Evolutionary conservation across 2,888 invertebrate genomes (phyloP).

Genomic region (Orthosia incerta): DNA sequence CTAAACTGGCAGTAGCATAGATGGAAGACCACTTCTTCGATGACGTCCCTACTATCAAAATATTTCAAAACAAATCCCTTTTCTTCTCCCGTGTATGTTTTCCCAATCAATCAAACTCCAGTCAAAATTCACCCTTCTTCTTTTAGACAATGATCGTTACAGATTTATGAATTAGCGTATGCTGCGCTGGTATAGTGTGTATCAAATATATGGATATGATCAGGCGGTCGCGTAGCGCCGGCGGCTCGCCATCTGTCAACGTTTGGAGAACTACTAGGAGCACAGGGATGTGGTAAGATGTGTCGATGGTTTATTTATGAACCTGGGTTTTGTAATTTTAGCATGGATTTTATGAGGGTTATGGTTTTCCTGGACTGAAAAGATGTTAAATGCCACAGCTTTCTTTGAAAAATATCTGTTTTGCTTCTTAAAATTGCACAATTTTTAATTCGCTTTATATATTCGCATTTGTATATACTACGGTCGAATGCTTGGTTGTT

Average conservation of each 20-base stretch:
- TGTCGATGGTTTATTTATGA: slow-evolving; percentile 42
- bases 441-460: not conserved
- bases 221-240: slow-evolving; percentile 64
- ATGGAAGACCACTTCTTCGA: not conserved
- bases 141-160: slow-evolving; percentile 48
- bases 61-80: slow-evolving; percentile 17
- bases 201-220: slow-evolving; percentile 73
- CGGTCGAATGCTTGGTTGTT: not conserved
- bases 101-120: slow-evolving; percentile 42
- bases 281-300: slow-evolving; percentile 44
- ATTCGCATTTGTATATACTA: no score
- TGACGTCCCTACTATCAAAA: not conserved
- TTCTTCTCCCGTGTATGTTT: slow-evolving; percentile 19
- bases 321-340: not conserved
- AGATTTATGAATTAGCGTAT: slow-evolving; percentile 62
- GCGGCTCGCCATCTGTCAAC: slow-evolving; percentile 81
- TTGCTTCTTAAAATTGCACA: not conserved
- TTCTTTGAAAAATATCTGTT: not conserved
- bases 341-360: not conserved
- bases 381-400: no score
- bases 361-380: not conserved
- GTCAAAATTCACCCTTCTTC: slow-evolving; percentile 43
- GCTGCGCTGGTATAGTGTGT: slow-evolving; percentile 51
- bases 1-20: not conserved
- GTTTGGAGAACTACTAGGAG: slow-evolving; percentile 67